phyloP scores from a whole-genome alignment of 2,797 vertebrate species.

The Dryobates pubescens region DNA sequence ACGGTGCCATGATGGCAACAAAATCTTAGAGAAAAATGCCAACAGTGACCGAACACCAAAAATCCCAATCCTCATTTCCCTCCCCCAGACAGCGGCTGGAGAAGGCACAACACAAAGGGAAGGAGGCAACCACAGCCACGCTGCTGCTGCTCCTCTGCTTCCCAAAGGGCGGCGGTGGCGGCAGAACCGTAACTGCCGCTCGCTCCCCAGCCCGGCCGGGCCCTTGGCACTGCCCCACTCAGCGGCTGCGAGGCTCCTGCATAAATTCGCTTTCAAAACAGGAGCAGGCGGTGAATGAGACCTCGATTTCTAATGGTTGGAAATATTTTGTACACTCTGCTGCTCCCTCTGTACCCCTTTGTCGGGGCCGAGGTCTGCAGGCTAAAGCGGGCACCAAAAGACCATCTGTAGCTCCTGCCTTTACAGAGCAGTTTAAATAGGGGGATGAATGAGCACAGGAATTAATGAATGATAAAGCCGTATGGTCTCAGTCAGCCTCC shows the following conservation, averaged over 20 bases:
- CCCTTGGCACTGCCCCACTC: not conserved
- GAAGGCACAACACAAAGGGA: not conserved
- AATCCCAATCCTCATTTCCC: not conserved
- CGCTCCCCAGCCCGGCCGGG: not conserved
- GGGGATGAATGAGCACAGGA: conserved; percentile 75
- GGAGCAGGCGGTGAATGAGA: conserved; percentile 44
- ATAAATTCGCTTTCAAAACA: conserved; percentile 41
- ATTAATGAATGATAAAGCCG: conserved; percentile 77
- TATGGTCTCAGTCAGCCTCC: conserved; percentile 70
- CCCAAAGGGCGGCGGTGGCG: rapidly evolving
- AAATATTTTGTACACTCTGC: conserved; percentile 71
- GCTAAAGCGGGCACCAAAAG: conserved; percentile 74
- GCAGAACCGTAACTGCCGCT: not conserved
- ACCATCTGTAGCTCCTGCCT: conserved; percentile 73
- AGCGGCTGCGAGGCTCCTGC: not conserved
- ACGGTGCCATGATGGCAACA: rapidly evolving
- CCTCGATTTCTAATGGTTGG: conserved; percentile 53
- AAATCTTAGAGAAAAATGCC: not conserved
- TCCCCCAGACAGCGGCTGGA: not conserved
- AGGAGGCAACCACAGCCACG: not conserved
- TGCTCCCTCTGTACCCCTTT: conserved; percentile 68
- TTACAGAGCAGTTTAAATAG: conserved; percentile 74
- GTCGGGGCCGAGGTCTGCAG: conserved; percentile 63
- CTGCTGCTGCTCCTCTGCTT: not conserved
- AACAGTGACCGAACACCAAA: not conserved